Base-by-base conservation (phyloP, 2,113 vertebrate genomes). In the Bagarius yarrelli region DNA sequence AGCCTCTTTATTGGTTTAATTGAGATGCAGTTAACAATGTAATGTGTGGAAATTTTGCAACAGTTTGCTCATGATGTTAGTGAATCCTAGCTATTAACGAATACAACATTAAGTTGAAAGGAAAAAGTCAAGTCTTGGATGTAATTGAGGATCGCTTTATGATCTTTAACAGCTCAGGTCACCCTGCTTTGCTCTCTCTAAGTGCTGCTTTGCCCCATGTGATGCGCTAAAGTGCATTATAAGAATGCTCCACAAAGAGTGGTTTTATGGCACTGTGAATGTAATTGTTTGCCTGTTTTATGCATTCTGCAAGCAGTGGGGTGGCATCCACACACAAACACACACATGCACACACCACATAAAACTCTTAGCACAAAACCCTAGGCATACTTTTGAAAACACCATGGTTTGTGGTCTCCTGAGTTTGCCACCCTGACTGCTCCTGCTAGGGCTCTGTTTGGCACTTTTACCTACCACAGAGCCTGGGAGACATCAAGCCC, bases 261-360 rank as follows among this genome's bases (percentile, higher is more conserved):
- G 64, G 71, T 80, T 85, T 83, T 76, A 85, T 76, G 34, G 81
- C 52, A 72, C 85, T 53, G 53, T 78, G 52, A 81, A 76, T 50
- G 47, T 86, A 84, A 85, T 88, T 83, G 63, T 84, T 81, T 79
- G 71, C 82, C 67, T 78, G 69, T 60, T 80, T 82, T 74, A 83
- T 75, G 72, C 64, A 81, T 66, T 85, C 66, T 76, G 57, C 18
- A 60, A 79, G 21, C 85, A 87, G 78, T 77, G 44, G 83, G 83
- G 64, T 77, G 78, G 75, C 73, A 67, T 76, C 40, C 27, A 77
- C 78, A 71, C 64, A 81, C 64, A 72, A 75, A 60, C 74, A 30
- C 59, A 78, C 57, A 70, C 81, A 72, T 50, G 11, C 66, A 69
- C 79, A 82, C 87, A 81, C 85, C 85, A 78, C 32, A 78, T 76